phyloP scores from a whole-genome alignment of 2,113 vertebrate species.

The Echinops telfairi region DNA sequence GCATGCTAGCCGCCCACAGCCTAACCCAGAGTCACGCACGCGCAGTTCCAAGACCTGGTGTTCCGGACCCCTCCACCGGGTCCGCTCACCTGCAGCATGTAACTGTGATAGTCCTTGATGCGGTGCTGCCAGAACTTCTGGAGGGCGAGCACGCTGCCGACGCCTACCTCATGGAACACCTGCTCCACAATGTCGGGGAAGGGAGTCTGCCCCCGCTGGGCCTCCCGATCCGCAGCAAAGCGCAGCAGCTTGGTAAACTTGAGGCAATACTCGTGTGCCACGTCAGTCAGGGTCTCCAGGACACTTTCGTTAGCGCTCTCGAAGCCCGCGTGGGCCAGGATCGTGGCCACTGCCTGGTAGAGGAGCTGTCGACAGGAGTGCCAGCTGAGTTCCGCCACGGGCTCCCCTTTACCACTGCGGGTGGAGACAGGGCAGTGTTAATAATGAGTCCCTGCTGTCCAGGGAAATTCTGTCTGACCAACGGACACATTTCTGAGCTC shows the following conservation, averaged over 20 bases:
- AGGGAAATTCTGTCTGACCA: neutral
- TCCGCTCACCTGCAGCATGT: conserved; percentile 96
- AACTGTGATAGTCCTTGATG: conserved; percentile 98
- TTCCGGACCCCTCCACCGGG: neutral
- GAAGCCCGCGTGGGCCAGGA: conserved; percentile 97
- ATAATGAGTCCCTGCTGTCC: neutral
- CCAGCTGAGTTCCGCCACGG: conserved; percentile 97
- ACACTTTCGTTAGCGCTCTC: conserved; percentile 96
- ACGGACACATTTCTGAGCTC: neutral
- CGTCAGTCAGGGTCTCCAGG: conserved; percentile 96
- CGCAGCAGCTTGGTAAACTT: conserved; percentile 95
- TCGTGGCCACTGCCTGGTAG: conserved; percentile 97
- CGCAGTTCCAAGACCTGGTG: no score
- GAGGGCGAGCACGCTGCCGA: conserved; percentile 96
- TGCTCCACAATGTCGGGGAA: conserved; percentile 98
- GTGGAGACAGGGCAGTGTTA: neutral
- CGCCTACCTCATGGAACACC: conserved; percentile 97
- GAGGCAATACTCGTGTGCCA: conserved; percentile 96
- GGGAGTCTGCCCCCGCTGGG: conserved; percentile 92
- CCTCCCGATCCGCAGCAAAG: conserved; percentile 95
- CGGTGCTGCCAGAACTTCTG: conserved; percentile 99
- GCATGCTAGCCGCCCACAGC: no score
- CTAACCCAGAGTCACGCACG: no score
- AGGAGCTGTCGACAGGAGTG: conserved; percentile 96
- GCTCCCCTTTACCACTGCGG: conserved; percentile 95